Conservation (phyloP, 2,888 invertebrate genomes). For the Trichogramma dendrolimi region DNA sequence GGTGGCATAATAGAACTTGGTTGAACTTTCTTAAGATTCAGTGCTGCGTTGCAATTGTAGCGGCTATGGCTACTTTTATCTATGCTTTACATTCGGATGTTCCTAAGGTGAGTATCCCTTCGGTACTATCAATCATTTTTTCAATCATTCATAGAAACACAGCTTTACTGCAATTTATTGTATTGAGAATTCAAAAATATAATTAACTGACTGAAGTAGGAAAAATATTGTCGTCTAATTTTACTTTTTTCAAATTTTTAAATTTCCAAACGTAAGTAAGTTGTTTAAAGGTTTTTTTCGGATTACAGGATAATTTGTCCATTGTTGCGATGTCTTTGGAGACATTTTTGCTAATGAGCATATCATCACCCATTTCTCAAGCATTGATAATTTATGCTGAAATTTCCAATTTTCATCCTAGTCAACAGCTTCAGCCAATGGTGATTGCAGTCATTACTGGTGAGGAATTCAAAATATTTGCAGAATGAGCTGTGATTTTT, state of each 20-base stretch:
- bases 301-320: slow-evolving; percentile 57
- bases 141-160: neutral
- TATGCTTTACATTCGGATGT: slow-evolving; percentile 48
- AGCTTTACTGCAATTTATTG: too few species aligned
- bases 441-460: slow-evolving; percentile 67
- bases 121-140: neutral
- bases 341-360: slow-evolving; percentile 63
- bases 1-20: slow-evolving; percentile 56
- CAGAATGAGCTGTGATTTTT: neutral
- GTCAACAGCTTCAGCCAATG: slow-evolving; percentile 59
- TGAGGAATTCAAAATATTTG: slow-evolving; percentile 35
- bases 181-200: too few species aligned
- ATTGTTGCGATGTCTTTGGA: slow-evolving; percentile 62
- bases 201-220: neutral
- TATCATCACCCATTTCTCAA: slow-evolving; percentile 69
- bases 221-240: neutral
- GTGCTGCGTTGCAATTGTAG: slow-evolving; percentile 66
- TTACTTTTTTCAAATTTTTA: neutral
- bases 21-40: slow-evolving; percentile 66
- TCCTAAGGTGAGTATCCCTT: slow-evolving; percentile 42
- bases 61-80: slow-evolving; percentile 63
- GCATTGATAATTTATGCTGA: slow-evolving; percentile 69
- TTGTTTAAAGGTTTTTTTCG: neutral
- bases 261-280: neutral
- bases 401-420: slow-evolving; percentile 58